Percentiles rank a stretch among this genome's conserved stretches.
Conservation (phyloP, 2,113 vertebrate genomes). For the Muntiacus muntjak region DNA sequence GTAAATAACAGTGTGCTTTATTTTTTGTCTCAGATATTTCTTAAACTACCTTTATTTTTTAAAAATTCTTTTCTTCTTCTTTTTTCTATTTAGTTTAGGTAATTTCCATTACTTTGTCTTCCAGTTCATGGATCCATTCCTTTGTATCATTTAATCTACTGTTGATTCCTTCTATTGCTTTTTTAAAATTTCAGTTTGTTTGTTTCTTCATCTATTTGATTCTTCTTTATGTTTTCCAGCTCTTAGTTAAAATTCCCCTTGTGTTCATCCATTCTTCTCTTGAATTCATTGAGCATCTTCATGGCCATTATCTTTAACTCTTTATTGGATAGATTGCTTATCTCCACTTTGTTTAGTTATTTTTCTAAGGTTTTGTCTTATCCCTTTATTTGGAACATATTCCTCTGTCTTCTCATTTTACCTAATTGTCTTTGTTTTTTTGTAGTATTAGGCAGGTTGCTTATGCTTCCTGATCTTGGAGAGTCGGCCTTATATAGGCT, state of each 20-base stretch:
- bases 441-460: not conserved
- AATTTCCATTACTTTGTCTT: not conserved
- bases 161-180: not conserved
- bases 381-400: not conserved
- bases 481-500: not conserved
- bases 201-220: not conserved
- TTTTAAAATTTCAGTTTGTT: not conserved
- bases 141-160: not conserved
- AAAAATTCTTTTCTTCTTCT: not conserved
- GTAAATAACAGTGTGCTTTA: not conserved
- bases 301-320: not conserved
- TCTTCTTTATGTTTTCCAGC: not conserved
- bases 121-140: not conserved
- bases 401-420: not conserved
- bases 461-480: not conserved
- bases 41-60: not conserved
- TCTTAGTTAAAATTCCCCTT: not conserved
- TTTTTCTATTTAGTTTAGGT: not conserved
- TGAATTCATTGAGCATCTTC: not conserved
- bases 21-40: not conserved
- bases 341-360: not conserved
- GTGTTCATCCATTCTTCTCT: not conserved
- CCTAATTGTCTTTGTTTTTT: not conserved
- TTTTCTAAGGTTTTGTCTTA: not conserved
- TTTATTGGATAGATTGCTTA: not conserved